Percentiles rank a stretch among this genome's conserved stretches.
These are phyloP conservation scores for Paraplagusia blochii DNA, from an alignment of 2,113 vertebrate species.

Conservation along the genomic window DNA sequence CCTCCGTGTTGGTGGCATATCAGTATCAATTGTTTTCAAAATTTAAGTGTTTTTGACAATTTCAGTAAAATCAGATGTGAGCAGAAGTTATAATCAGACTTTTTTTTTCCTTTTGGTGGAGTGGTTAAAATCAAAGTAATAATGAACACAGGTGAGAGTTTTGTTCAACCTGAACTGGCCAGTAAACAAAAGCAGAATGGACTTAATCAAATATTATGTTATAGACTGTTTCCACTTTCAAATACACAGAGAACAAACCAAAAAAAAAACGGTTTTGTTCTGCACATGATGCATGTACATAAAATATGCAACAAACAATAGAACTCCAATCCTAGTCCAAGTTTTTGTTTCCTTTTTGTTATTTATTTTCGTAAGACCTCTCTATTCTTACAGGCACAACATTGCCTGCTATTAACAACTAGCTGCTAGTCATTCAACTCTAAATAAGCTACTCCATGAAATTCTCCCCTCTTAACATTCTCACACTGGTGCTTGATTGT, in stretches of 20 bases:
- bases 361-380: conserved; percentile 1
- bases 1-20: no score
- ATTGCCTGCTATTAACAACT: conserved; percentile 6
- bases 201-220: conserved; percentile 11
- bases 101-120: no score
- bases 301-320: conserved; percentile 17
- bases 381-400: conserved; percentile 25
- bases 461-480: not conserved
- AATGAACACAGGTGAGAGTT: no score
- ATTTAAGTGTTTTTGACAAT: no score
- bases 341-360: no score
- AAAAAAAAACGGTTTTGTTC: conserved; percentile 29
- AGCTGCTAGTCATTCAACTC: not conserved
- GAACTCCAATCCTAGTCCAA: not conserved
- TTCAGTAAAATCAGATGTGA: no score
- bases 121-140: no score
- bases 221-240: not conserved
- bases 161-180: not conserved
- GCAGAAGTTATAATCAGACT: no score
- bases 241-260: not conserved
- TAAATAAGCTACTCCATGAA: not conserved
- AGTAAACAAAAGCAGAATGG: not conserved
- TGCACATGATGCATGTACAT: conserved; percentile 23
- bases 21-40: no score
- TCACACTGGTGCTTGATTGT: conserved; percentile 15